Evolutionary conservation across 37 sponge, comb jelly and placozoan genomes (phyloP).

Genomic region (Hexactinellida sp.): DNA sequence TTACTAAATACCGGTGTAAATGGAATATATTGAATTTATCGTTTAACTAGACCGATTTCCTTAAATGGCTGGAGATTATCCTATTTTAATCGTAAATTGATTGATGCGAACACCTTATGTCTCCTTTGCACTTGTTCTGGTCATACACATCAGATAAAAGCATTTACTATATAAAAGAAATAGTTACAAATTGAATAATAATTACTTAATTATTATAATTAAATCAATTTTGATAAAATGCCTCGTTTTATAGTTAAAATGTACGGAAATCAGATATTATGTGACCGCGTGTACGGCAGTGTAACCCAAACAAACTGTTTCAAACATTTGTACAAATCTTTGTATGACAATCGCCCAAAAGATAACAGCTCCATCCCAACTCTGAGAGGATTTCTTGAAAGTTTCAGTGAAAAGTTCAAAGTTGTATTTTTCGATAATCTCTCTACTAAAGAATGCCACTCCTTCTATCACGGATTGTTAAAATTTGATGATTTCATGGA

Average conservation of each 20-base stretch:
- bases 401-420: neutral
- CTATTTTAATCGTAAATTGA: neutral
- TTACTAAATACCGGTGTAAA: too few species aligned
- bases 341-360: neutral
- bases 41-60: too few species aligned
- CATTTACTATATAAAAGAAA: neutral
- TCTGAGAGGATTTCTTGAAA: neutral
- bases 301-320: constrained; percentile 2
- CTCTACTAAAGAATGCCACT: neutral
- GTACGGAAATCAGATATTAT: constrained; percentile 9
- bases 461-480: constrained; percentile 1
- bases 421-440: neutral
- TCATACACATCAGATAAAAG: neutral
- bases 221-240: neutral
- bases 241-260: neutral
- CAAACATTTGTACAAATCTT: neutral
- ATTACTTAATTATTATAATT: neutral
- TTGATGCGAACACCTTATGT: neutral
- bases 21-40: too few species aligned
- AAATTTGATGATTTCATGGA: constrained; percentile 18
- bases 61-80: neutral
- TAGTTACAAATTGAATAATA: neutral
- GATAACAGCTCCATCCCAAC: constrained; percentile 4
- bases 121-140: neutral
- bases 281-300: constrained; percentile 7